Base-by-base conservation (phyloP, 1,140 invertebrate genomes). In the Zaprionus lachaisei region DNA sequence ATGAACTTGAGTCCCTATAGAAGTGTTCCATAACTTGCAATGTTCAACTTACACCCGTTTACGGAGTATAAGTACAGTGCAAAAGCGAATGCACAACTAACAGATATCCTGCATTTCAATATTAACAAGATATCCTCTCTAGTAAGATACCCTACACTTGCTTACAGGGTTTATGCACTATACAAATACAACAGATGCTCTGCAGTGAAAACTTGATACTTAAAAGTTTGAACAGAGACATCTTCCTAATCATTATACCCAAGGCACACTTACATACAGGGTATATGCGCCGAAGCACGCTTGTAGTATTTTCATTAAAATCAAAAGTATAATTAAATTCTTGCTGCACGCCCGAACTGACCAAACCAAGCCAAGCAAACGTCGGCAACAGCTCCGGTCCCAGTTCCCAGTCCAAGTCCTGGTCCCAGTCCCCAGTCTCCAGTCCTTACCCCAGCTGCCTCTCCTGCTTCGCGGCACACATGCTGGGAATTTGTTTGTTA, bases 301-400 rank as follows among this genome's bases (percentile, higher is more conserved):
- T 20, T 68, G 49, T 61, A 62, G 76, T 83, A 73, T 82, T 82
- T 82, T 82, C 80, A 82, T 82, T 82, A 82, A 82, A 82, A 82
- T 82, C 78, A 82, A 82, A 82, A 82, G 80, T 82, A 80, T 82
- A 82, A 82, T 82, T 82, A 82, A 82, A 82, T 82, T 82, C 77
- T 80, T 77, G 77, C 68, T 61, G 57, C 66, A 51, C 66, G 63
- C 22, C 65, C 47, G 34, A 68, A 57, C 64, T 77, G 69, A 60
- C 73, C 72, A 71, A 54, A 41, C 9, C 31, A 34, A 34, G 31
- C 31, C 47, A 68, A 56, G 55, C 64, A 41, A 47, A 24, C 20
- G 62, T 47, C 41, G n/a, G 41, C 41, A 17, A 17, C 41, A 17
- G 41, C n/a, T 47, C 41, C 41, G 41, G n/a, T 47, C 47, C 49